These are phyloP conservation scores for Lates japonicus DNA, from an alignment of 2,797 vertebrate genomes.

Conservation along the genomic window DNA sequence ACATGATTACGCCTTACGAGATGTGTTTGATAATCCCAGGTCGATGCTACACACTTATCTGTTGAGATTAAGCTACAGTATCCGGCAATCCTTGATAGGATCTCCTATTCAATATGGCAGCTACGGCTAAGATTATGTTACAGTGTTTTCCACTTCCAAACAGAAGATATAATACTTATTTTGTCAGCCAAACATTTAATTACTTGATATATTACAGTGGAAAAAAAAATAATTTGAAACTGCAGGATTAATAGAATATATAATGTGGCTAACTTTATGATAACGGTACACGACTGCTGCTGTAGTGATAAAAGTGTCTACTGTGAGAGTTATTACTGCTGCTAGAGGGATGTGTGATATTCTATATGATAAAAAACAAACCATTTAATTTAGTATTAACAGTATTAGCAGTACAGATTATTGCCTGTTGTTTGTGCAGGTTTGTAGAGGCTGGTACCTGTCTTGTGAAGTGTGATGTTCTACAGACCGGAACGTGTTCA, in stretches of 20 bases:
- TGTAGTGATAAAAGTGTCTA: conserved; percentile 4
- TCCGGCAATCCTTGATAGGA: conserved; percentile 61
- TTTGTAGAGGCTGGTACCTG: conserved; percentile 22
- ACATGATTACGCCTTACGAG: conserved; percentile 21
- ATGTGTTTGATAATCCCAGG: conserved; percentile 66
- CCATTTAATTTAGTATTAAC: conserved; percentile 23
- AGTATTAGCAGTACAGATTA: not conserved
- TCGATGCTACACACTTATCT: conserved; percentile 51
- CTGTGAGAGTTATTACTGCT: not conserved
- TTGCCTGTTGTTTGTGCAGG: conserved; percentile 7
- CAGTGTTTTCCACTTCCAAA: conserved; percentile 35
- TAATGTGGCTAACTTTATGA: conserved; percentile 10
- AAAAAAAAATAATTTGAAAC: conserved; percentile 11
- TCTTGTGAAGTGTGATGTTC: conserved; percentile 55
- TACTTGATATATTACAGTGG: conserved; percentile 23
- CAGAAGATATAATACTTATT: conserved; percentile 28
- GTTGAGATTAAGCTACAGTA: conserved; percentile 58
- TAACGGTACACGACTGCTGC: conserved; percentile 4
- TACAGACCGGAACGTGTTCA: conserved; percentile 57
- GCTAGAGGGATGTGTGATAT: not conserved
- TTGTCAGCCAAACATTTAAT: conserved; percentile 28
- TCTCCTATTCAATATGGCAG: conserved; percentile 57
- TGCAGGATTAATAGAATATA: conserved; percentile 12
- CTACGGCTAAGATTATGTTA: conserved; percentile 26
- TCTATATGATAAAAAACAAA: not conserved